Base-by-base conservation (phyloP, 2,797 vertebrate genomes). In the Diplodus puntazzo region DNA sequence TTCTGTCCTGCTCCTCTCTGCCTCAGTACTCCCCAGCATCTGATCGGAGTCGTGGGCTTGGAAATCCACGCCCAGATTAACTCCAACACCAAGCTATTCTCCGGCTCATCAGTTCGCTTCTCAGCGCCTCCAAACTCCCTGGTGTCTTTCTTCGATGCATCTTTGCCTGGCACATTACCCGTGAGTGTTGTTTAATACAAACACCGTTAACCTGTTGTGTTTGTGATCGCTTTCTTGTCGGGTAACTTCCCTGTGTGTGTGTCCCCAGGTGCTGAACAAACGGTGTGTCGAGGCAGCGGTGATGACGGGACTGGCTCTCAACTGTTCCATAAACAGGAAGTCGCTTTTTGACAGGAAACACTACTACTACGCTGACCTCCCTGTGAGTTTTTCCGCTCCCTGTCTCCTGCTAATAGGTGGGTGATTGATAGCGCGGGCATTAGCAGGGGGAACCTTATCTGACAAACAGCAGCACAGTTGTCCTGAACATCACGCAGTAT, bases 311-410 rank as follows among this genome's bases (percentile, higher is more conserved):
- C 92, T 99, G 85, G 97, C 98, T 17, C 96, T 99, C 77, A 96
- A 96, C 93, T 99, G 98, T 90, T 94, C 86, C 77, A 97, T 99
- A 90, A 99, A 99, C 95, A 97, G 86, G 91, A 99, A 96, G 93
- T 99, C 97, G 13, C 91, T 97, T 71, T 99, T 99, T 94, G 98
- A 99, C 96, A 96, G 98, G 92, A 99, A 99, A 84, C 98, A 99
- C 94, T 99, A 99, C 92, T 99, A 99, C 94, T 99, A 99, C 52
- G 97, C 98, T 34, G 98, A 99, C 93, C 96, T 99, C 78, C 98
- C 98, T 16, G 98, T 99, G 92, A 97, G 98, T 98, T 34, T 69
- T 70, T 50, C 14, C 45, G 68, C n/a, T 34, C 39, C 11, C 14
- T 45, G 13, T 45, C 43, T 68, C 34, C 34, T 34, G 34, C 34